Percentiles rank a stretch among this genome's conserved stretches.
These are phyloP conservation scores for Drosophila diplacantha DNA, from an alignment of 2,888 invertebrate genomes.

Conservation along the genomic window DNA sequence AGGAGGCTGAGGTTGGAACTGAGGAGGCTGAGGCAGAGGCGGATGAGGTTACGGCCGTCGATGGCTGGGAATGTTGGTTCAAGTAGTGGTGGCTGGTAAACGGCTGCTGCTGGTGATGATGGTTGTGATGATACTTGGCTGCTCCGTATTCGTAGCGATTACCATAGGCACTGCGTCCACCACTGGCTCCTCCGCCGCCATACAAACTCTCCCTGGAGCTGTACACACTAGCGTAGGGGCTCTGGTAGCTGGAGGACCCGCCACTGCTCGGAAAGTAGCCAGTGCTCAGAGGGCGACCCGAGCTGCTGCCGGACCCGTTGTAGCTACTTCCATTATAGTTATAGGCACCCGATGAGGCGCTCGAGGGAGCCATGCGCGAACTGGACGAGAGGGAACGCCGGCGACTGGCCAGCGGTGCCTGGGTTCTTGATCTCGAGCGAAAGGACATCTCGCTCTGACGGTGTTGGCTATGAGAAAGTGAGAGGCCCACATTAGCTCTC, in stretches of 20 bases:
- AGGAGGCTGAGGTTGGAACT: conserved; percentile 16
- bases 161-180: conserved; percentile 64
- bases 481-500: background rate
- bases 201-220: conserved; percentile 76
- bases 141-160: conserved; percentile 58
- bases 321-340: conserved; percentile 59
- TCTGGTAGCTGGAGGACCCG: conserved; percentile 70
- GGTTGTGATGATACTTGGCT: conserved; percentile 51
- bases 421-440: conserved; percentile 77
- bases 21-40: conserved; percentile 43
- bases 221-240: conserved; percentile 76
- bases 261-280: conserved; percentile 72
- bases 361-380: conserved; percentile 66
- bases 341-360: conserved; percentile 65
- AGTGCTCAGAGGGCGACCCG: conserved; percentile 74
- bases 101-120: conserved; percentile 25
- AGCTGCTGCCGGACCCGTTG: conserved; percentile 57
- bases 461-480: conserved; percentile 8
- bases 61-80: conserved; percentile 37
- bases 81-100: conserved; percentile 31
- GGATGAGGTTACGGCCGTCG: conserved; percentile 33
- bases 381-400: conserved; percentile 79
- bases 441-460: conserved; percentile 74
- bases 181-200: conserved; percentile 51
- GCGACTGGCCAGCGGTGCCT: conserved; percentile 76